Evolutionary conservation across 2,113 vertebrate genomes (phyloP).

Genomic region (Gadus chalcogrammus): DNA sequence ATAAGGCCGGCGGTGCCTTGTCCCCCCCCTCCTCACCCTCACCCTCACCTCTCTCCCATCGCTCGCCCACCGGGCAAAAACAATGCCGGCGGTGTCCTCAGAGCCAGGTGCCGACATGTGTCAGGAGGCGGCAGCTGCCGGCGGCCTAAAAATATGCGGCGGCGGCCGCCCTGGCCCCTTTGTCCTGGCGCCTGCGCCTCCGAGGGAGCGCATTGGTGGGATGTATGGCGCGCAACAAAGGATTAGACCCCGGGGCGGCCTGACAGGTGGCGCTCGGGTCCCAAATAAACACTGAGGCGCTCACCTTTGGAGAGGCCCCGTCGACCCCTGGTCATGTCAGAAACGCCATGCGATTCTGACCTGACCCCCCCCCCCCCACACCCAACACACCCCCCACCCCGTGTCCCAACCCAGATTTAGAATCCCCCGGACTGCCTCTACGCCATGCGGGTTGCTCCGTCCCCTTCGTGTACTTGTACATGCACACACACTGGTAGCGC

Average conservation of each 20-base stretch:
- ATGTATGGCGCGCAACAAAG: constrained; percentile 64
- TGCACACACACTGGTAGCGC: constrained; percentile 49
- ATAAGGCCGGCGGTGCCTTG: constrained; percentile 26
- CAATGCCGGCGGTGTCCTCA: constrained; percentile 69
- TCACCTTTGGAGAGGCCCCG: constrained; percentile 64
- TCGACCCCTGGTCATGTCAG: constrained; percentile 46
- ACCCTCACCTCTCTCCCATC: constrained; percentile 44
- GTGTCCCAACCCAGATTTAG: constrained; percentile 12
- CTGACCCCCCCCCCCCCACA: background rate
- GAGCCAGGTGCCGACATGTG: constrained; percentile 68
- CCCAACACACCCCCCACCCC: constrained; percentile 7
- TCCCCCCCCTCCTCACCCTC: constrained; percentile 10
- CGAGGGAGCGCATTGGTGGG: constrained; percentile 65
- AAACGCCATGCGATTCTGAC: constrained; percentile 39
- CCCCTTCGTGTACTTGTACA: constrained; percentile 18
- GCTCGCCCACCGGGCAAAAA: constrained; percentile 37
- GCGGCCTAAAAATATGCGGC: constrained; percentile 67
- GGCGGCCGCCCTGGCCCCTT: constrained; percentile 53
- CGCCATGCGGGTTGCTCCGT: background rate
- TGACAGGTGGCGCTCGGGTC: constrained; percentile 60
- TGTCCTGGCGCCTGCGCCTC: constrained; percentile 67
- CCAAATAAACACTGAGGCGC: constrained; percentile 68
- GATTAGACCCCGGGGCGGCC: constrained; percentile 58
- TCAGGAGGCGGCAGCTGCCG: constrained; percentile 67
- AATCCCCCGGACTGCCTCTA: constrained; percentile 25